phyloP scores from a whole-genome alignment of 2,113 vertebrate genomes.

The Melospiza melodia region DNA sequence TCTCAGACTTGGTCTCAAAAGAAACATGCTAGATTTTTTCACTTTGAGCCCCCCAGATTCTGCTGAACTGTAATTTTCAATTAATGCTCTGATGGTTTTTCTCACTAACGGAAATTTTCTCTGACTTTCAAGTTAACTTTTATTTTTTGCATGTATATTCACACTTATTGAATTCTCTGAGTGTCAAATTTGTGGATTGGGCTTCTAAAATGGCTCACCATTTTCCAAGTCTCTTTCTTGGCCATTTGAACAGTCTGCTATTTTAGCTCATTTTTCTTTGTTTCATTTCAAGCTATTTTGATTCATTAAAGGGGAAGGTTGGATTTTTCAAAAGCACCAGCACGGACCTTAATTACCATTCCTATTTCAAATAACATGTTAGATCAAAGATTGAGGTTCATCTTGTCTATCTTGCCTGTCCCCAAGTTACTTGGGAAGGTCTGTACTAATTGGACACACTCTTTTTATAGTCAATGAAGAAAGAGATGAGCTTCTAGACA shows the following conservation, averaged over 20 bases:
- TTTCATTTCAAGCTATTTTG: constrained; percentile 5
- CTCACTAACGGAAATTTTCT: background rate
- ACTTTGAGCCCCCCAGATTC: background rate
- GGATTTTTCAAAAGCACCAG: constrained; percentile 8
- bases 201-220: background rate
- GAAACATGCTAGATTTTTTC: background rate
- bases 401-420: constrained; percentile 25
- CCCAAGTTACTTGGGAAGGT: constrained; percentile 17
- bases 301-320: background rate
- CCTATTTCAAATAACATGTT: background rate
- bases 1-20: background rate
- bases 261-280: constrained; percentile 16
- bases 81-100: background rate
- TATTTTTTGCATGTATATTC: background rate
- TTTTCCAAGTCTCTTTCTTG: background rate
- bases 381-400: constrained; percentile 37
- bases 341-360: background rate
- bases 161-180: background rate
- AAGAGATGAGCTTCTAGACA: constrained; percentile 10
- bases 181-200: background rate
- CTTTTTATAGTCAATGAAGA: constrained; percentile 11
- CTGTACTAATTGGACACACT: constrained; percentile 15
- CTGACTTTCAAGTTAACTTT: background rate
- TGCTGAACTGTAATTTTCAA: background rate
- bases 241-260: background rate